phyloP scores from a whole-genome alignment of 2,797 vertebrate species.

The Platyrinchus mystaceus region DNA sequence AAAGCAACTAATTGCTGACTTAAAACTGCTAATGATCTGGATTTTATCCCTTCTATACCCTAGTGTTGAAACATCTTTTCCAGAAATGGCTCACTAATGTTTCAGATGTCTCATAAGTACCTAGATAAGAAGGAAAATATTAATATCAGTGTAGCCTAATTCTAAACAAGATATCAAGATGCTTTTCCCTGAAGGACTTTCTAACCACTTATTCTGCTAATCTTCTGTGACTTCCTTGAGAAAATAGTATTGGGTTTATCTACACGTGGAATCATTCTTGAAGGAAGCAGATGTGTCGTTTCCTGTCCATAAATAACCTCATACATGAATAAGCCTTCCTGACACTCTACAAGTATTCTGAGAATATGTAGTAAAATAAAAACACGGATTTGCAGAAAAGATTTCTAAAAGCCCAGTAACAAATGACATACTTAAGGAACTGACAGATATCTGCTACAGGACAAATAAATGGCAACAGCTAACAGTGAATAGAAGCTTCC shows the following conservation, averaged over 20 bases:
- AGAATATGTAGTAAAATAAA: background rate
- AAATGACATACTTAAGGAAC: background rate
- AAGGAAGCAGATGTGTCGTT: background rate
- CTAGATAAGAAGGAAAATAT: background rate
- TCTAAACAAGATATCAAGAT: background rate
- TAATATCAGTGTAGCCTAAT: background rate
- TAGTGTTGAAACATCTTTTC: background rate
- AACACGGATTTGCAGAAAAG: background rate
- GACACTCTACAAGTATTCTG: background rate
- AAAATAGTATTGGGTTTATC: background rate
- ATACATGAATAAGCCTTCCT: background rate
- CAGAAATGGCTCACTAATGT: background rate
- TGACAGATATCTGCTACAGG: background rate
- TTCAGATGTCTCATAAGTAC: background rate
- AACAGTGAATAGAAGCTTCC: background rate
- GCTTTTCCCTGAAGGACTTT: background rate
- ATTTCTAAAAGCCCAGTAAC: conserved; percentile 2
- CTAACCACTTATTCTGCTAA: background rate
- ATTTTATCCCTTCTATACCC: background rate
- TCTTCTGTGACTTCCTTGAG: background rate
- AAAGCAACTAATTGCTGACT: background rate
- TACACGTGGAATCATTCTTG: background rate
- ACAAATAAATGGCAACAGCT: background rate
- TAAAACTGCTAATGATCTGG: background rate
- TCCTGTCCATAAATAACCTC: background rate